Conservation (phyloP, 2,888 invertebrate species). For the Heteropelma amictum region DNA sequence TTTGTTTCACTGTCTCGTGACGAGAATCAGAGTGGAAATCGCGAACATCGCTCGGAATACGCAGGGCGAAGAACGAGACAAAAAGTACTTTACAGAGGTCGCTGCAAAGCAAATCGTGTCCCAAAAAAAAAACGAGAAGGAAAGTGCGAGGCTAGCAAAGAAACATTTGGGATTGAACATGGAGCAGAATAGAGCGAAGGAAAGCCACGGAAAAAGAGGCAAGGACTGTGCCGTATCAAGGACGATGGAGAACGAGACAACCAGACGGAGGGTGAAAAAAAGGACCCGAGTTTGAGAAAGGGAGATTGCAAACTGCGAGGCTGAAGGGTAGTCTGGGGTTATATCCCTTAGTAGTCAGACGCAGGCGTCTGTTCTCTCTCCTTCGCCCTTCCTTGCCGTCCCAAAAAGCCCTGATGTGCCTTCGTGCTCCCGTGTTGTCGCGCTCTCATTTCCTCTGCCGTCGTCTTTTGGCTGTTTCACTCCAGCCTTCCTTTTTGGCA, state of each 20-base stretch:
- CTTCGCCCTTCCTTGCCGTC: slow-evolving; percentile 3
- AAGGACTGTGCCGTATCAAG: slow-evolving; percentile 3
- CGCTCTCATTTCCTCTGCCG: slow-evolving; percentile 30
- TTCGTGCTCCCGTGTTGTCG: slow-evolving; percentile 37
- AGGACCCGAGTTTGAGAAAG: slow-evolving; percentile 27
- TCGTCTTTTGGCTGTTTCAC: slow-evolving; percentile 12
- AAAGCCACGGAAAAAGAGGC: slow-evolving; percentile 30
- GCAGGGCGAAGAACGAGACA: slow-evolving; percentile 32
- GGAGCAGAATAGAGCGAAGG: slow-evolving; percentile 9
- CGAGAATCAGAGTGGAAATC: slow-evolving; percentile 46
- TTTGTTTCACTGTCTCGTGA: slow-evolving; percentile 41
- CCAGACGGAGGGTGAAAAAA: slow-evolving; percentile 11
- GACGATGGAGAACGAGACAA: slow-evolving; percentile 35
- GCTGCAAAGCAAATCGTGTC: not conserved
- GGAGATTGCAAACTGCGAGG: slow-evolving; percentile 40
- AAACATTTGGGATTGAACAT: slow-evolving; percentile 39
- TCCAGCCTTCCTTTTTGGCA: slow-evolving; percentile 40
- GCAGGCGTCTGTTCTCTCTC: slow-evolving; percentile 64
- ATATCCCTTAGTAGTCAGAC: slow-evolving; percentile 68
- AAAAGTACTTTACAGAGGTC: slow-evolving; percentile 22
- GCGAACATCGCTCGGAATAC: slow-evolving; percentile 18
- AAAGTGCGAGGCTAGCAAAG: slow-evolving; percentile 35
- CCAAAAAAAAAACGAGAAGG: slow-evolving; percentile 1
- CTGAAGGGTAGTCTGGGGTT: slow-evolving; percentile 57
- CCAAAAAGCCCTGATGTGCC: slow-evolving; percentile 56